These are phyloP conservation scores for Echiichthys vipera DNA, from an alignment of 2,797 vertebrate species.

Conservation along the genomic window DNA sequence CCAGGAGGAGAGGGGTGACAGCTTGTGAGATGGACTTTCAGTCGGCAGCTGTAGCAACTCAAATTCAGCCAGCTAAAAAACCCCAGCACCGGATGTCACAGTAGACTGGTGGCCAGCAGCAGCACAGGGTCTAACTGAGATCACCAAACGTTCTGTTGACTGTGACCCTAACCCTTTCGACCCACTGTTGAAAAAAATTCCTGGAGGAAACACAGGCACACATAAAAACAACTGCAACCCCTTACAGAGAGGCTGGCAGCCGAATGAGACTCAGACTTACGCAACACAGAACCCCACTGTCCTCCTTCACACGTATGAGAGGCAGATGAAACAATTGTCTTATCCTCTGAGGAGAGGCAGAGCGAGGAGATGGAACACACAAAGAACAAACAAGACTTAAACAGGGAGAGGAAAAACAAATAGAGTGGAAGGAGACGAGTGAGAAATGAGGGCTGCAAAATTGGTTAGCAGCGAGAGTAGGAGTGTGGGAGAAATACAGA, in stretches of 20 bases:
- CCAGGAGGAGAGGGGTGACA: too few relatives aligned
- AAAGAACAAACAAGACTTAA: conserved; percentile 43
- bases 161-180: too few relatives aligned
- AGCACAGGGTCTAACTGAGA: too few relatives aligned
- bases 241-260: not conserved
- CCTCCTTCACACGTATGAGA: conserved; percentile 29
- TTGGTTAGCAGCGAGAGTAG: conserved; percentile 8
- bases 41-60: too few relatives aligned
- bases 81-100: too few relatives aligned
- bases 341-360: conserved; percentile 46
- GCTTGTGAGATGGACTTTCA: too few relatives aligned
- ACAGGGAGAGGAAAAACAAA: conserved; percentile 43
- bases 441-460: conserved; percentile 41
- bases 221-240: conserved; percentile 13
- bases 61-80: too few relatives aligned
- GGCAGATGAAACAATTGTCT: conserved; percentile 49
- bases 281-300: conserved; percentile 11
- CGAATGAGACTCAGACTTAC: conserved; percentile 24
- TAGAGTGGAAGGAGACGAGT: conserved; percentile 22
- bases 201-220: too few relatives aligned
- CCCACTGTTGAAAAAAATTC: too few relatives aligned
- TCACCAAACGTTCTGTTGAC: too few relatives aligned
- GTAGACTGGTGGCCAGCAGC: too few relatives aligned
- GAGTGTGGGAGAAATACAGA: not conserved
- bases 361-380: conserved; percentile 44